Percentiles rank a stretch among this genome's conserved stretches.
These are phyloP conservation scores for Belgica antarctica DNA, from an alignment of 2,888 invertebrate species.

Conservation along the genomic window DNA sequence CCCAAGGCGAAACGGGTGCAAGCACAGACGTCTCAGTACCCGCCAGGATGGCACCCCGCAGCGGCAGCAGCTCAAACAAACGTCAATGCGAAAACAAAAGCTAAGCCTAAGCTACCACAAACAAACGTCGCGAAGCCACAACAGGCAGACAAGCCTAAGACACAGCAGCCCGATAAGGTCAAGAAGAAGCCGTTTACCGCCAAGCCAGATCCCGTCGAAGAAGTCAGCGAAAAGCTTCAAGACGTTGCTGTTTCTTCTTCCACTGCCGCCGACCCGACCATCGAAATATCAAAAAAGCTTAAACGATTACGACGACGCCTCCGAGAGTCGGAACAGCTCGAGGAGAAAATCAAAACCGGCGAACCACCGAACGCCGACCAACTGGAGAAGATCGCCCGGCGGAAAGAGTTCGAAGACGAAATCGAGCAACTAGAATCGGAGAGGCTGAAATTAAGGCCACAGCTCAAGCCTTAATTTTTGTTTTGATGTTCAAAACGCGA, in stretches of 20 bases:
- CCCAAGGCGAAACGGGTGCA: constrained; percentile 33
- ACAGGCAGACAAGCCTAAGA: constrained; percentile 11
- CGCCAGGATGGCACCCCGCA: constrained; percentile 29
- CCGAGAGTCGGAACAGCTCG: constrained; percentile 6
- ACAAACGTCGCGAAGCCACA: not conserved
- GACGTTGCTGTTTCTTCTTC: not conserved
- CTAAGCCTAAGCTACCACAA: no score
- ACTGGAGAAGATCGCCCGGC: constrained; percentile 22
- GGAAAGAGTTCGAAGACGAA: constrained; percentile 27
- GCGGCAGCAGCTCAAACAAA: not conserved
- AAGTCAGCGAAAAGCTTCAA: not conserved
- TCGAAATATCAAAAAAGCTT: constrained; percentile 29
- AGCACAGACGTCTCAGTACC: not conserved
- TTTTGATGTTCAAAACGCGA: not conserved
- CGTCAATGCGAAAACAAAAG: not conserved
- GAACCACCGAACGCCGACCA: constrained; percentile 17
- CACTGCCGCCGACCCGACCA: not conserved
- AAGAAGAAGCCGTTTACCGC: not conserved
- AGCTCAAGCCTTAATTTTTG: not conserved
- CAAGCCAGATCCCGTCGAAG: not conserved
- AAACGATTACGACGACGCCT: constrained; percentile 19
- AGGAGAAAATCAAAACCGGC: constrained; percentile 28
- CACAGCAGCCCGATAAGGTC: not conserved
- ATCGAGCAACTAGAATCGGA: constrained; percentile 32
- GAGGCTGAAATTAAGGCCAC: not conserved